phyloP scores from a whole-genome alignment of 2,888 invertebrate species.

The Taenaris catops region DNA sequence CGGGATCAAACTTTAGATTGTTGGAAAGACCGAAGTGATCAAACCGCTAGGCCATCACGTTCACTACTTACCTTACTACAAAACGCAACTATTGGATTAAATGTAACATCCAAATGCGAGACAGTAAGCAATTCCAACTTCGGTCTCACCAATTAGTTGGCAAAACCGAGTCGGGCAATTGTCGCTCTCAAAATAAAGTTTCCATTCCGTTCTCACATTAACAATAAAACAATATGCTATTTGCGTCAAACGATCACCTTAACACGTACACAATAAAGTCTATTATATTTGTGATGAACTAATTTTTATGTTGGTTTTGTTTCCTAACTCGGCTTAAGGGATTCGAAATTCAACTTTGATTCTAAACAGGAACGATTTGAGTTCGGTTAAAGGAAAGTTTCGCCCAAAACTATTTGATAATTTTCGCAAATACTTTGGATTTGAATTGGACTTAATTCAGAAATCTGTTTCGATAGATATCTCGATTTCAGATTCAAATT shows the following conservation, averaged over 20 bases:
- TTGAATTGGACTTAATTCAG: conserved; percentile 1
- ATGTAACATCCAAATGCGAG: conserved; percentile 15
- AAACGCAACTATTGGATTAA: conserved; percentile 10
- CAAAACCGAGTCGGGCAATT: conserved; percentile 67
- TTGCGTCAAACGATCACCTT: conserved; percentile 12
- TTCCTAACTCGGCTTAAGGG: conserved; percentile 66
- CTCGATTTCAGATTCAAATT: neutral
- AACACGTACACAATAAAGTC: neutral
- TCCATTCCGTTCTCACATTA: conserved; percentile 47
- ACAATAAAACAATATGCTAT: conserved; percentile 25
- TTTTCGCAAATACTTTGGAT: conserved; percentile 10
- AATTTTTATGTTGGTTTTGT: conserved; percentile 25
- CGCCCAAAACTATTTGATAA: conserved; percentile 45
- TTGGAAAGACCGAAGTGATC: too few relatives aligned
- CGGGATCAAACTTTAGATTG: too few relatives aligned
- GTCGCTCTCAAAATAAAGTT: conserved; percentile 70
- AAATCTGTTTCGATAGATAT: conserved; percentile 1
- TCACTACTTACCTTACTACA: too few relatives aligned
- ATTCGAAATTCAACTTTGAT: conserved; percentile 69
- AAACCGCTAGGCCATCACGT: too few relatives aligned
- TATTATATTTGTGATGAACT: neutral
- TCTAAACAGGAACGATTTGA: conserved; percentile 61
- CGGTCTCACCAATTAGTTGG: conserved; percentile 66
- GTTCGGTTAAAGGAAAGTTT: conserved; percentile 57
- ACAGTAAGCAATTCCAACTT: conserved; percentile 39